phyloP scores from a whole-genome alignment of 2,113 vertebrate genomes.

The Arizona elegans region DNA sequence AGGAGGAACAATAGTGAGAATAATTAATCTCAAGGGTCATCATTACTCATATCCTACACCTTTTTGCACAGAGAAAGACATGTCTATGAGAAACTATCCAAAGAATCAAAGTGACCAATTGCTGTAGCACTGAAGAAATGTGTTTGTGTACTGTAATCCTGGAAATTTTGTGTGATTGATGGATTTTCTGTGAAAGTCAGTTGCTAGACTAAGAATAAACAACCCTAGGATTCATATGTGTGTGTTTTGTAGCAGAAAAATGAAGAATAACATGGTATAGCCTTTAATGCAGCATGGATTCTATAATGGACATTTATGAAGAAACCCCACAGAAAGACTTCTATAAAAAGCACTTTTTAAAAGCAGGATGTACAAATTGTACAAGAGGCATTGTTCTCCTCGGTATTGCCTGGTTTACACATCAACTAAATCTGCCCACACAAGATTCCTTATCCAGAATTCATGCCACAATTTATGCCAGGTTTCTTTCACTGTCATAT shows the following conservation, averaged over 20 bases:
- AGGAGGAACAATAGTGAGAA: neutral
- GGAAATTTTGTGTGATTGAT: neutral
- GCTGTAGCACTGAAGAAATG: neutral
- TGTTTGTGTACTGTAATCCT: neutral
- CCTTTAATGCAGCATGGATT: neutral
- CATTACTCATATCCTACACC: too few species aligned
- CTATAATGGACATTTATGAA: neutral
- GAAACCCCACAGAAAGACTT: neutral
- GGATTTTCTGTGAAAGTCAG: neutral
- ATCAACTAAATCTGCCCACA: slow-evolving; percentile 31
- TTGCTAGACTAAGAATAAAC: neutral
- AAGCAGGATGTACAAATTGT: neutral
- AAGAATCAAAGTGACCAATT: neutral
- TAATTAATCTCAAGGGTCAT: neutral
- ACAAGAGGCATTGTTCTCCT: slow-evolving; percentile 1
- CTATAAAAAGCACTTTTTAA: neutral
- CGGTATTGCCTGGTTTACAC: neutral
- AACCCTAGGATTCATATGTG: neutral
- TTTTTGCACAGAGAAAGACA: neutral
- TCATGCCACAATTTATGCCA: neutral
- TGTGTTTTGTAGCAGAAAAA: neutral
- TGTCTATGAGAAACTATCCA: neutral
- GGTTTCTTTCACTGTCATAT: neutral
- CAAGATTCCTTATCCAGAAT: neutral
- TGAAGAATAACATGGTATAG: neutral